These are phyloP conservation scores for Eunapius fragilis DNA, from an alignment of 37 sponge, comb jelly and placozoan species.

Conservation along the genomic window DNA sequence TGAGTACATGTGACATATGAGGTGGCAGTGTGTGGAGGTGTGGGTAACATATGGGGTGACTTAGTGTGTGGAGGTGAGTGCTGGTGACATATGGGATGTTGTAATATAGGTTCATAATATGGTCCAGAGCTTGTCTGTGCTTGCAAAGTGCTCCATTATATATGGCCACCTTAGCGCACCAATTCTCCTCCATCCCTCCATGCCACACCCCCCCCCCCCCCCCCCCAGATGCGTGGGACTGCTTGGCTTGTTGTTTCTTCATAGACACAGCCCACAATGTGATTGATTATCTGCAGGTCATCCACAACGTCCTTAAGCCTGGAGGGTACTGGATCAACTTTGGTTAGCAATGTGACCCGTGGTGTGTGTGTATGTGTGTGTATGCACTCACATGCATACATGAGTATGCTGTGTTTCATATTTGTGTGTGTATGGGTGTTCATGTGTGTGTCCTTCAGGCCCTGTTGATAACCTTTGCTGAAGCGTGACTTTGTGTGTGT, in stretches of 20 bases:
- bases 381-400: constrained; percentile 8
- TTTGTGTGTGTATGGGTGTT: neutral
- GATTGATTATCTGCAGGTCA: constrained; percentile 87
- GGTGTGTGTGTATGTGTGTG: constrained; percentile 6
- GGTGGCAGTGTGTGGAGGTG: too few relatives aligned
- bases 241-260: constrained; percentile 79
- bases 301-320: constrained; percentile 88
- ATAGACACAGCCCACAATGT: constrained; percentile 97
- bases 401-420: neutral
- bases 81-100: too few relatives aligned
- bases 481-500: neutral
- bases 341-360: constrained; percentile 54
- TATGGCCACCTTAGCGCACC: neutral
- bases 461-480: neutral
- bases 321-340: constrained; percentile 97
- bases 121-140: too few relatives aligned
- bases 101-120: too few relatives aligned
- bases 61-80: too few relatives aligned
- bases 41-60: too few relatives aligned
- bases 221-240: constrained; percentile 73
- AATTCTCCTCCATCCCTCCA: neutral
- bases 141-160: too few relatives aligned
- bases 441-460: constrained; percentile 28
- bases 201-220: neutral
- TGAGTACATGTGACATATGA: too few relatives aligned